Percentiles rank a stretch among this genome's conserved stretches.
phyloP scores from a whole-genome alignment of 2,888 invertebrate genomes.

The Drosophila cracens region DNA sequence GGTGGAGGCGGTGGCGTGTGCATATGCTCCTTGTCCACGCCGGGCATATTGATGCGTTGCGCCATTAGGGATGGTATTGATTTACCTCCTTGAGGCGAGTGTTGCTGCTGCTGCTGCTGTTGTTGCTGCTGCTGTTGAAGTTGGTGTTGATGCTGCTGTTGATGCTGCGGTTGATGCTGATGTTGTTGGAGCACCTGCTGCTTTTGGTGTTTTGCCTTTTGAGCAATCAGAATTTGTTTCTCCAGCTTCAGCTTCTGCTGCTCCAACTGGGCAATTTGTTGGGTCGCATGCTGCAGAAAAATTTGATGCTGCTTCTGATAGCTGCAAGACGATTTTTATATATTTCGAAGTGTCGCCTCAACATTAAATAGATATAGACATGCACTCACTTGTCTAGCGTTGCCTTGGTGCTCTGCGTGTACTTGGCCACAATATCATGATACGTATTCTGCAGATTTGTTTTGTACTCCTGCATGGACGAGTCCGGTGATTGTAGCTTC shows the following conservation, averaged over 20 bases:
- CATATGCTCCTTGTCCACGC: slow-evolving; percentile 56
- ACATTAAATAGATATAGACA: not conserved
- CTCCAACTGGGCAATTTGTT: slow-evolving; percentile 94
- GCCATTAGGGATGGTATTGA: slow-evolving; percentile 83
- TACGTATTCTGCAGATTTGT: slow-evolving; percentile 93
- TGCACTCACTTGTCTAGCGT: slow-evolving; percentile 90
- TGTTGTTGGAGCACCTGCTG: slow-evolving; percentile 44
- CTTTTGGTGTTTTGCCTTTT: slow-evolving; percentile 65
- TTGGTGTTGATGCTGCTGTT: not conserved
- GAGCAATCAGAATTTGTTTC: slow-evolving; percentile 82
- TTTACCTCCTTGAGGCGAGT: slow-evolving; percentile 55
- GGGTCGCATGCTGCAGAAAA: slow-evolving; percentile 95
- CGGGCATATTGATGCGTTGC: slow-evolving; percentile 84
- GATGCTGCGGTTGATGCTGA: not conserved
- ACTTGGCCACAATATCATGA: slow-evolving; percentile 90
- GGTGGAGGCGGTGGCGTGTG: slow-evolving; percentile 67
- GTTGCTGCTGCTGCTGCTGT: slow-evolving; percentile 77
- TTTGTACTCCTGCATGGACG: slow-evolving; percentile 96
- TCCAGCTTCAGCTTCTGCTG: slow-evolving; percentile 90
- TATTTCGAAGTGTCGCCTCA: not conserved
- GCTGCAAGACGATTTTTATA: slow-evolving; percentile 83
- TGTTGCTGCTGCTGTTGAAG: not conserved
- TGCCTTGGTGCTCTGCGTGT: slow-evolving; percentile 92
- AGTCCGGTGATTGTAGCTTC: slow-evolving; percentile 93
- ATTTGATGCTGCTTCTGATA: slow-evolving; percentile 98